Percentiles rank a stretch among this genome's conserved stretches.
phyloP scores from a whole-genome alignment of 2,113 vertebrate genomes.

The Pionites leucogaster region DNA sequence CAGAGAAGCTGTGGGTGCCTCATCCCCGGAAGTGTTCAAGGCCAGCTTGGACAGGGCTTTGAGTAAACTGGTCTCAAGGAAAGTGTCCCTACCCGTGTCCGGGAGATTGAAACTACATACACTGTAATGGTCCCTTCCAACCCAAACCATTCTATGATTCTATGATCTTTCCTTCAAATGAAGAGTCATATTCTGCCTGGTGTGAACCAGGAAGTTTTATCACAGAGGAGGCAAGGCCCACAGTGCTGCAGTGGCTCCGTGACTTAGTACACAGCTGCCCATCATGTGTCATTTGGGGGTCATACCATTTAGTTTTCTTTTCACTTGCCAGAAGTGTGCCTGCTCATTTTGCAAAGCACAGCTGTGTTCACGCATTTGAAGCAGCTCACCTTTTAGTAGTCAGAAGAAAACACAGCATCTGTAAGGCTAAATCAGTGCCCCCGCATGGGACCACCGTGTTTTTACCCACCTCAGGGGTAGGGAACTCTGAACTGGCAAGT shows the following conservation, averaged over 20 bases:
- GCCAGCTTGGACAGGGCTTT: not conserved
- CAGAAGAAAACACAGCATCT: not conserved
- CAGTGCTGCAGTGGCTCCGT: rapidly evolving
- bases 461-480: not conserved
- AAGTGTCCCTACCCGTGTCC: not conserved
- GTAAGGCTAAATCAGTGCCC: not conserved
- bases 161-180: not conserved
- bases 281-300: not conserved
- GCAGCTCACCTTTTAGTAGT: not conserved
- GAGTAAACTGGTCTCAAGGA: not conserved
- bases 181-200: not conserved
- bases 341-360: not conserved
- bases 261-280: not conserved
- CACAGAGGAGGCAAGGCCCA: rapidly evolving
- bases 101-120: not conserved
- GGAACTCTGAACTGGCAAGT: not conserved
- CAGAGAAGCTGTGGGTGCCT: not conserved
- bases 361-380: not conserved
- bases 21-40: not conserved
- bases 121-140: not conserved
- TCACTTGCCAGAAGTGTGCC: not conserved
- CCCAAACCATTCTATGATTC: not conserved
- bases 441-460: rapidly evolving
- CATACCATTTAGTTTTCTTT: not conserved
- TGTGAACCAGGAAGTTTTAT: not conserved